These are phyloP conservation scores for Xenotilapia flavipinnis DNA, from an alignment of 2,113 vertebrate species.

Conservation along the genomic window DNA sequence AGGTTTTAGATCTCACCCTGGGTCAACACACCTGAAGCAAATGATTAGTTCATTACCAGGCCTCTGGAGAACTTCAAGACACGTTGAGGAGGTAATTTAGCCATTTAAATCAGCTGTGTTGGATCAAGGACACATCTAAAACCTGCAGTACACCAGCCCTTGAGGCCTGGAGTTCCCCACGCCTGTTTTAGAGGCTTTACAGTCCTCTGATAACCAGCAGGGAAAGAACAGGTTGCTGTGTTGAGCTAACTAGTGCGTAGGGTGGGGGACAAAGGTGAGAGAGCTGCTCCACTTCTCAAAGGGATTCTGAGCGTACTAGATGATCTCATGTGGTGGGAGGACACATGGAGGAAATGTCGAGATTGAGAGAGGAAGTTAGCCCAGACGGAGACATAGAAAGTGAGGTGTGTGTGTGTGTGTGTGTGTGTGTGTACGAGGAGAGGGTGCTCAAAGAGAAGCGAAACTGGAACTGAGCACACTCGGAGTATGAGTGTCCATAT, in stretches of 20 bases:
- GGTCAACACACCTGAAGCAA: background rate
- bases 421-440: background rate
- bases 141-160: background rate
- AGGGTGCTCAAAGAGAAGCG: background rate
- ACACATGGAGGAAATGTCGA: background rate
- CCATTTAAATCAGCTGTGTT: background rate
- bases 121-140: background rate
- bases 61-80: background rate
- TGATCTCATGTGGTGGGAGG: conserved; percentile 6
- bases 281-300: background rate
- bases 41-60: background rate
- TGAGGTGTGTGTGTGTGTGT: background rate
- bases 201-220: background rate
- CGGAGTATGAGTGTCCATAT: conserved; percentile 14
- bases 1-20: background rate
- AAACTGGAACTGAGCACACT: conserved; percentile 9
- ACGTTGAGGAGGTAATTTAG: background rate
- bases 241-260: background rate
- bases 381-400: background rate
- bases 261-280: background rate
- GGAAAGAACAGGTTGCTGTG: conserved; percentile 12
- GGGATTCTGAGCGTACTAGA: background rate
- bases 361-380: background rate
- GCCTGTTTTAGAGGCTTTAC: background rate
- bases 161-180: background rate